Conservation (phyloP, 2,888 invertebrate species). For the Pristionchus mayeri region DNA sequence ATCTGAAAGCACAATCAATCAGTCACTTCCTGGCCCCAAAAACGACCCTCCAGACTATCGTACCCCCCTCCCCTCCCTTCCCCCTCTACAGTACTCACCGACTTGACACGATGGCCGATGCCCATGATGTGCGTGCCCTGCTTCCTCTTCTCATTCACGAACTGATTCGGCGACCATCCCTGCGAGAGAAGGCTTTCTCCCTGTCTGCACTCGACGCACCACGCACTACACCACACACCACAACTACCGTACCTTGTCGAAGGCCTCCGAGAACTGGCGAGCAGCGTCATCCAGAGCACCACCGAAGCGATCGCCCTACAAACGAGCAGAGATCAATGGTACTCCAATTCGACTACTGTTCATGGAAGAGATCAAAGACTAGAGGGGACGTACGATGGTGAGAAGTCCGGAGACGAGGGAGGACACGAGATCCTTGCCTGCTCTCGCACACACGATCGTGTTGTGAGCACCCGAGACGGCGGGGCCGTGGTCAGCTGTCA, state of each 20-base stretch:
- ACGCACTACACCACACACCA: conserved; percentile 78
- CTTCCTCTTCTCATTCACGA: conserved; percentile 96
- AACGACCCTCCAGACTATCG: neutral
- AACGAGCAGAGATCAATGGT: conserved; percentile 51
- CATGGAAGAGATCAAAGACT: neutral
- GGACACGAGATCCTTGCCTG: conserved; percentile 97
- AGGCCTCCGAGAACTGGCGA: conserved; percentile 94
- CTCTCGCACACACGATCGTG: conserved; percentile 90
- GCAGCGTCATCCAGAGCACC: conserved; percentile 99
- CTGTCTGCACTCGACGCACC: neutral
- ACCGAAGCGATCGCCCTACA: conserved; percentile 98
- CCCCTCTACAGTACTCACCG: conserved; percentile 78
- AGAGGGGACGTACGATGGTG: conserved; percentile 88
- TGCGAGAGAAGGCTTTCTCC: neutral
- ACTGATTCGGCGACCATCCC: conserved; percentile 87
- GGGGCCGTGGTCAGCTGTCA: conserved; percentile 98
- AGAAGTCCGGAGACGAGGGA: conserved; percentile 94
- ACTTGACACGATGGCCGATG: conserved; percentile 91
- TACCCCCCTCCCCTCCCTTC: neutral
- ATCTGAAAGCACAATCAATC: conserved; percentile 79
- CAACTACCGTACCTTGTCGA: conserved; percentile 85
- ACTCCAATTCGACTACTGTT: neutral
- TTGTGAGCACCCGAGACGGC: conserved; percentile 88
- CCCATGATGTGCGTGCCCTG: conserved; percentile 99
- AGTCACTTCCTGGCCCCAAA: no score